Evolutionary conservation across 2,888 invertebrate species (phyloP).

Genomic region (Idaea aversata): DNA sequence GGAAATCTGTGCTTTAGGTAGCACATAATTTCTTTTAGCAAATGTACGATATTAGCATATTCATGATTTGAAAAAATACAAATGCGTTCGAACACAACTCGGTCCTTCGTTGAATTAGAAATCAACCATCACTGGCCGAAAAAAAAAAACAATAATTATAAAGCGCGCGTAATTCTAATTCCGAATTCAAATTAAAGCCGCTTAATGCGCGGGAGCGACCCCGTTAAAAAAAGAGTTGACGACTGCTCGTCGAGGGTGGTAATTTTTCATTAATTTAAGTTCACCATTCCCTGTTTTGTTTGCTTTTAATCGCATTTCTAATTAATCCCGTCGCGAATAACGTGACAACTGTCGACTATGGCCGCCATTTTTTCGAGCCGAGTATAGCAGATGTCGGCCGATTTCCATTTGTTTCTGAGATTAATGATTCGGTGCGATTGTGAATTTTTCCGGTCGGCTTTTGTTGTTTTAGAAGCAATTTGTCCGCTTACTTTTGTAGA

Average conservation of each 20-base stretch:
- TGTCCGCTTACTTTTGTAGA: constrained; percentile 78
- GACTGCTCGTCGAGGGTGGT: constrained; percentile 79
- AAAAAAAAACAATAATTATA: constrained; percentile 79
- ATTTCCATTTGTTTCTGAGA: constrained; percentile 81
- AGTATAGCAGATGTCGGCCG: constrained; percentile 79
- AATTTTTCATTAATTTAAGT: constrained; percentile 82
- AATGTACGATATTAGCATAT: constrained; percentile 26
- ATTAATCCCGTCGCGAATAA: constrained; percentile 81
- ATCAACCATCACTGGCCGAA: constrained; percentile 67
- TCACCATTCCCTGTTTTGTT: constrained; percentile 81
- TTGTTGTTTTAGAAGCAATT: constrained; percentile 81
- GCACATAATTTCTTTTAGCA: constrained; percentile 14
- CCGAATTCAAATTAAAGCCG: constrained; percentile 81
- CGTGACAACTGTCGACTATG: constrained; percentile 81
- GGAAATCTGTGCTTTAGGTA: background rate
- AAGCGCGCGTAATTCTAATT: constrained; percentile 81
- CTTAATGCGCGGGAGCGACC: constrained; percentile 80
- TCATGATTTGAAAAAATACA: constrained; percentile 29
- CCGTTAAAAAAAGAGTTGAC: constrained; percentile 79
- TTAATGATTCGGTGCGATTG: constrained; percentile 80
- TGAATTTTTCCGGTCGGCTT: constrained; percentile 80
- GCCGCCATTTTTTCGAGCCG: constrained; percentile 73
- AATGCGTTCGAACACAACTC: constrained; percentile 30
- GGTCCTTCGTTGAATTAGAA: constrained; percentile 68
- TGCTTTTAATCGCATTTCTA: constrained; percentile 81